Evolutionary conservation across 2,888 invertebrate species (phyloP).

Genomic region (Cantharis flavilabris): DNA sequence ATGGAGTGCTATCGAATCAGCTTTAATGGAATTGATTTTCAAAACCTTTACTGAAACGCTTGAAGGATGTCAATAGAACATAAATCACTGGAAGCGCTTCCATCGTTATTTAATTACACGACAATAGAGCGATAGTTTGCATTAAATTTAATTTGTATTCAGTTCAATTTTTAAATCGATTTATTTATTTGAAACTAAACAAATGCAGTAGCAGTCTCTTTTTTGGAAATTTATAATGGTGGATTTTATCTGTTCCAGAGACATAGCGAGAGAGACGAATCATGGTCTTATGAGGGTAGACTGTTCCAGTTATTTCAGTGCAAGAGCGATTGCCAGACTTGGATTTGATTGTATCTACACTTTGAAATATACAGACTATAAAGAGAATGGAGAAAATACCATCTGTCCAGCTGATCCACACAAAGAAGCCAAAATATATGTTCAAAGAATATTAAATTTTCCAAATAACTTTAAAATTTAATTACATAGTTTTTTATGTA

Average conservation of each 20-base stretch:
- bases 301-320: conserved; percentile 78
- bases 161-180: neutral
- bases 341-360: conserved; percentile 72
- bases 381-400: conserved; percentile 65
- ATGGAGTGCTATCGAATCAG: neutral
- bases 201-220: no score
- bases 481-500: neutral
- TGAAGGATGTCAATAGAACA: neutral
- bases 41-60: neutral
- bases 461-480: neutral
- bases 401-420: conserved; percentile 64
- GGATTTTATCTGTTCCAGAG: neutral
- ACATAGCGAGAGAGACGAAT: conserved; percentile 40
- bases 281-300: conserved; percentile 69
- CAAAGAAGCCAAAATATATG: conserved; percentile 44
- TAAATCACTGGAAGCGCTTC: neutral
- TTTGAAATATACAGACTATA: conserved; percentile 68
- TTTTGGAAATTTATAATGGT: no score
- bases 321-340: conserved; percentile 70
- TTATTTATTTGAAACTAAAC: neutral
- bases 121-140: neutral
- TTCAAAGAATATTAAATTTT: conserved; percentile 34
- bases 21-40: conserved; percentile 1
- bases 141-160: neutral
- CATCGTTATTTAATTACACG: neutral